Conservation (phyloP, 1,140 invertebrate genomes). For the Pachyrhynchus sulphureomaculatus region DNA sequence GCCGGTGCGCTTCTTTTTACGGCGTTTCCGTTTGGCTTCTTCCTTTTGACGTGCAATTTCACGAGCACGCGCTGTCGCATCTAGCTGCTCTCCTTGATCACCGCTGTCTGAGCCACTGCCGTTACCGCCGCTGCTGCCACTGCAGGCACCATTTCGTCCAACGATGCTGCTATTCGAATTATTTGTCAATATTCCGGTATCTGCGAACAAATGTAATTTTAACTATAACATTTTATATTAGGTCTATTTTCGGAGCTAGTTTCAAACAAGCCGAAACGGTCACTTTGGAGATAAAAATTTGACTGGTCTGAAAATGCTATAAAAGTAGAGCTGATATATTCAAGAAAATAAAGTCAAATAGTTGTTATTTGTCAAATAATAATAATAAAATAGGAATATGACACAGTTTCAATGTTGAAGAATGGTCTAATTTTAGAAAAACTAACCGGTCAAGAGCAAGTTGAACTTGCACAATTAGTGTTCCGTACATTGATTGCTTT, state of each 20-base stretch:
- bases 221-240: not conserved
- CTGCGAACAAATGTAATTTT: conserved; percentile 26
- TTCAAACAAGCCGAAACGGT: not conserved
- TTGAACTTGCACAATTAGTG: too few relatives aligned
- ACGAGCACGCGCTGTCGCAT: conserved; percentile 54
- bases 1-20: conserved; percentile 85
- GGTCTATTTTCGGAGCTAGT: not conserved
- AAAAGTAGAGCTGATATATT: too few relatives aligned
- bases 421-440: too few relatives aligned
- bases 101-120: conserved; percentile 50
- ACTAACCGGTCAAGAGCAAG: too few relatives aligned
- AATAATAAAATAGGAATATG: too few relatives aligned
- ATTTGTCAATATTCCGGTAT: conserved; percentile 26
- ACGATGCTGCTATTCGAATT: conserved; percentile 32
- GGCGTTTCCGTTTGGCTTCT: conserved; percentile 79
- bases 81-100: conserved; percentile 50
- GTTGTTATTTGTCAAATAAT: too few relatives aligned
- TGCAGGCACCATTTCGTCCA: conserved; percentile 34
- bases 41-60: conserved; percentile 75
- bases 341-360: too few relatives aligned
- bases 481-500: too few relatives aligned
- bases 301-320: too few relatives aligned
- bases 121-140: conserved; percentile 41
- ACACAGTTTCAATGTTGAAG: too few relatives aligned
- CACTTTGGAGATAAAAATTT: too few relatives aligned